Evolutionary conservation across 2,888 invertebrate species (phyloP), one percentile per base, ranked within the genome.

Genomic region (Melieria picta): DNA sequence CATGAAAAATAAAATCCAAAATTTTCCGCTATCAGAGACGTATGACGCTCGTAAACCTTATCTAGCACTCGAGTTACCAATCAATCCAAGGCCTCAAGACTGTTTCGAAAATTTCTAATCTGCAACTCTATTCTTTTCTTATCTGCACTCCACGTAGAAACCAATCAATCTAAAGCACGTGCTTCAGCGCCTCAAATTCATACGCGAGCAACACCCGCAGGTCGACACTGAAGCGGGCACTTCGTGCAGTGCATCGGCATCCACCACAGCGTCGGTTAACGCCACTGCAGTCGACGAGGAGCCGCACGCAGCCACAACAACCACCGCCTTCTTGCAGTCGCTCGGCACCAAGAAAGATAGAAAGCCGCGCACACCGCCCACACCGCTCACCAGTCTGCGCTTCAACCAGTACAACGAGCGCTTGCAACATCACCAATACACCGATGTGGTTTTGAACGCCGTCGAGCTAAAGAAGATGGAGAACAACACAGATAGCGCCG

Each of bases 391-490:
- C 9, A 65, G 61, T 10, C 69, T 77, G 10, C 63, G 76, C 13
- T 58, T 73, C 16, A 69, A 58, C 56, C 74, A 76, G 62, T 78
- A 77, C 71, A 76, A 78, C 65, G 69, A 74, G n/a, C 75, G 76
- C 45, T 72, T 81, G 30, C 70, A 73, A 42, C 52, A 69, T 30
- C 80, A 81, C 77, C 78, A 73, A 43, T 81, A 76, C 64, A 79
- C 80, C 73, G 77, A 83, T 82, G 81, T 77, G 75, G 76, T 77
- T 77, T 74, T 75, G 67, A 77, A 78, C 71, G 74, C 72, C n/a
- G 75, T 73, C 65, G 74, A 76, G 68, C 72, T 77, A 46, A 74
- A 69, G 57, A 81, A 72, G 69, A 82, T 86, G 84, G 73, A 80
- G 58, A 80, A 76, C 58, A 79, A 80, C 72, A 76, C 69, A 60